phyloP scores from a whole-genome alignment of 1,140 invertebrate species.

The Bombus waltoni region DNA sequence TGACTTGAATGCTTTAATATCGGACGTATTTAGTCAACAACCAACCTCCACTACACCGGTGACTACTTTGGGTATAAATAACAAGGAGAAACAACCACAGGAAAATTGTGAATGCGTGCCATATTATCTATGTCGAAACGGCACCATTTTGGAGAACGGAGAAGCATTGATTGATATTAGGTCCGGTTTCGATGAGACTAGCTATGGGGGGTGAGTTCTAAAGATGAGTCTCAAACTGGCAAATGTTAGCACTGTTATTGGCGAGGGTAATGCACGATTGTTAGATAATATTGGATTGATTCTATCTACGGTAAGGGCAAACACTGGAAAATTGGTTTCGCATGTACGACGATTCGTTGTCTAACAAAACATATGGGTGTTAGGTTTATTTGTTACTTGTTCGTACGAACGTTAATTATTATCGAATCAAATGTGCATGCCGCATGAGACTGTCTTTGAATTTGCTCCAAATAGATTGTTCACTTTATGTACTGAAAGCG shows the following conservation, averaged over 20 bases:
- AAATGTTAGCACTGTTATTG: neutral
- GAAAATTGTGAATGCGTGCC: slow-evolving; percentile 83
- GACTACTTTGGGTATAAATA: slow-evolving; percentile 56
- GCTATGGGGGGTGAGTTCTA: slow-evolving; percentile 57
- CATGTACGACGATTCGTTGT: neutral
- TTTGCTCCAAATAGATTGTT: neutral
- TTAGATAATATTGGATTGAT: neutral
- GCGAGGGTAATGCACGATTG: neutral
- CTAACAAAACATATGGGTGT: neutral
- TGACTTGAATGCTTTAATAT: slow-evolving; percentile 60
- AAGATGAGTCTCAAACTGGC: slow-evolving; percentile 51
- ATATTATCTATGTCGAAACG: slow-evolving; percentile 88
- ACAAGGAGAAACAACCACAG: slow-evolving; percentile 33
- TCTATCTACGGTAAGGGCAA: too few relatives aligned
- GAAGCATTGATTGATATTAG: slow-evolving; percentile 90
- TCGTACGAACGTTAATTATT: neutral
- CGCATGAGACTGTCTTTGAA: slow-evolving; percentile 67
- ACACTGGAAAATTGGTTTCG: neutral
- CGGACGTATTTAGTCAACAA: slow-evolving; percentile 54
- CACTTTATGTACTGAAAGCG: neutral
- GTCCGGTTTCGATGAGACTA: slow-evolving; percentile 67
- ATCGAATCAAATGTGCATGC: neutral
- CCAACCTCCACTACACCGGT: neutral
- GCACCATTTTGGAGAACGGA: slow-evolving; percentile 87
- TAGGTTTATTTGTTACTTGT: neutral